Evolutionary conservation across 2,113 vertebrate genomes (phyloP).

Genomic region (Coptodon bakossiorum): DNA sequence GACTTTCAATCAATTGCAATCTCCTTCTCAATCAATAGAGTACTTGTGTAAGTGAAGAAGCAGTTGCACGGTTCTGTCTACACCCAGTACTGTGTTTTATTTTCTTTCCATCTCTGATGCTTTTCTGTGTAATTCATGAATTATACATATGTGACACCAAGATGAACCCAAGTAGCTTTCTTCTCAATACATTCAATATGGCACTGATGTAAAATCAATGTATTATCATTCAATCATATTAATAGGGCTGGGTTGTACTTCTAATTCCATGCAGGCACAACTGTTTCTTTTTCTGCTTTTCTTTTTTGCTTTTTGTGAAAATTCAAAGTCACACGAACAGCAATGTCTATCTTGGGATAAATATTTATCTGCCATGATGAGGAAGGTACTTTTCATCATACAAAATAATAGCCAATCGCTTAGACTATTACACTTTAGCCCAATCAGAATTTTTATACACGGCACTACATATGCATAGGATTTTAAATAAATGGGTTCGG

Average conservation of each 20-base stretch:
- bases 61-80: not conserved
- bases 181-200: not conserved
- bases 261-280: not conserved
- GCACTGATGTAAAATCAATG: not conserved
- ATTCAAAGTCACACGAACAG: not conserved
- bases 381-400: too few species aligned
- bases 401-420: not conserved
- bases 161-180: not conserved
- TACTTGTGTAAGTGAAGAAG: not conserved
- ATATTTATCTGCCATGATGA: not conserved
- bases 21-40: conserved; percentile 35
- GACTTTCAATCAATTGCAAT: conserved; percentile 45
- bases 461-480: fast-evolving
- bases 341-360: not conserved
- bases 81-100: not conserved
- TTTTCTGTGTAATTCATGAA: not conserved
- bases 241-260: not conserved
- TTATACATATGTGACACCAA: not conserved
- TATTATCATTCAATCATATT: not conserved
- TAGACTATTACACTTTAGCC: not conserved
- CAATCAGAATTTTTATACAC: not conserved
- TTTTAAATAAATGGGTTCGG: not conserved
- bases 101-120: not conserved
- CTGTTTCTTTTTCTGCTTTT: not conserved
- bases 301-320: not conserved